phyloP scores from a whole-genome alignment of 2,113 vertebrate species.

The Nyctereutes procyonoides region DNA sequence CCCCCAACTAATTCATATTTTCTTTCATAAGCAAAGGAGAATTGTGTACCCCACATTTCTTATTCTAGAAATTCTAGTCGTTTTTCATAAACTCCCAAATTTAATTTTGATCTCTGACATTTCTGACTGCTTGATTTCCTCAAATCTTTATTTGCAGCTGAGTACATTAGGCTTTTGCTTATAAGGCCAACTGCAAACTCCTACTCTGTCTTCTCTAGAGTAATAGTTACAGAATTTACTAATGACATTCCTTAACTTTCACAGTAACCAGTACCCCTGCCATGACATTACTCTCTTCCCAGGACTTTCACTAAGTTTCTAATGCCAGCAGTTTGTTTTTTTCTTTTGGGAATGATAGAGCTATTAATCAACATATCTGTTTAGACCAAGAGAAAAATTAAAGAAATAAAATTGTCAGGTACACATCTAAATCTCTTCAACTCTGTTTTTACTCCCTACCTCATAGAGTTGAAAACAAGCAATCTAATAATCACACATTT shows the following conservation, averaged over 20 bases:
- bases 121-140: background rate
- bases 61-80: background rate
- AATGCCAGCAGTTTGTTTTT: background rate
- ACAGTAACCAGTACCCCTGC: background rate
- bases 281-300: background rate
- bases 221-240: background rate
- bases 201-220: background rate
- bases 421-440: background rate
- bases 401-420: background rate
- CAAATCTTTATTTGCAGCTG: background rate
- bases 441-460: background rate
- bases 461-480: background rate
- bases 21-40: background rate
- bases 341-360: background rate
- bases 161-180: background rate
- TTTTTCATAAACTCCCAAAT: constrained; percentile 1
- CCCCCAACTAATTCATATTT: background rate
- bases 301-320: background rate
- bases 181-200: background rate
- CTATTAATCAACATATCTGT: background rate
- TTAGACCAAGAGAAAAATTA: background rate
- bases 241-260: background rate
- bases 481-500: background rate
- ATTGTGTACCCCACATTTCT: background rate
- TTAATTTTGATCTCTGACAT: background rate